Evolutionary conservation across 2,888 invertebrate genomes (phyloP), one percentile per base, ranked within the genome.

Genomic region (Acleris emargana): DNA sequence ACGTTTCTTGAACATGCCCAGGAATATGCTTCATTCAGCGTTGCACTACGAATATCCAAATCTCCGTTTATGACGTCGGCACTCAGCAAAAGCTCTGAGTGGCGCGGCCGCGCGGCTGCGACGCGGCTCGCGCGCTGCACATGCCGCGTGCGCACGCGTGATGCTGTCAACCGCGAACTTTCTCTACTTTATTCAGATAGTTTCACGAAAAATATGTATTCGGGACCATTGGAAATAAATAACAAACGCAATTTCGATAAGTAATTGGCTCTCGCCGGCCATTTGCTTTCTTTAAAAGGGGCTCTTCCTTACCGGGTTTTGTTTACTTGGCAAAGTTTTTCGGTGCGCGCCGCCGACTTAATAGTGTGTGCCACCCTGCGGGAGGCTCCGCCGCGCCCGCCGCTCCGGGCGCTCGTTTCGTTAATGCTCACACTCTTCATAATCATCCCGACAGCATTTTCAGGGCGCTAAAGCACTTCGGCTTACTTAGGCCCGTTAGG

Each of bases 121-220:
- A 18, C 55, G 25, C n/a, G 42, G n/a, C 45, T 11, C 38, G 20
- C 54, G 20, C 38, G 17, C 18, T 18, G 20, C 49, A 20, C 20
- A 78, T 71, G 70, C 73, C 69, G 70, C 71, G 68, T 67, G 72
- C 75, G 78, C 77, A 77, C 78, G 76, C 80, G 77, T 76, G 73
- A 72, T 76, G 76, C 81, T 80, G 79, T 74, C 81, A 81, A 78
- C 76, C 77, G 74, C 76, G 73, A 71, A 84, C 86, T 86, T 86
- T 85, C 86, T 82, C 85, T 72, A 67, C 68, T 72, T 71, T 62
- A 67, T 71, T 69, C 58, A 64, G 38, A 57, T 61, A 61, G 60
- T 67, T 67, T 67, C 63, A 53, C 63, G 58, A 63, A 62, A 62
- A 62, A 66, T 59, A 61, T 58, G 38, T 55, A 55, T 59, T 18